Conservation (phyloP, 2,797 vertebrate genomes). For the Pelodytes ibericus region DNA sequence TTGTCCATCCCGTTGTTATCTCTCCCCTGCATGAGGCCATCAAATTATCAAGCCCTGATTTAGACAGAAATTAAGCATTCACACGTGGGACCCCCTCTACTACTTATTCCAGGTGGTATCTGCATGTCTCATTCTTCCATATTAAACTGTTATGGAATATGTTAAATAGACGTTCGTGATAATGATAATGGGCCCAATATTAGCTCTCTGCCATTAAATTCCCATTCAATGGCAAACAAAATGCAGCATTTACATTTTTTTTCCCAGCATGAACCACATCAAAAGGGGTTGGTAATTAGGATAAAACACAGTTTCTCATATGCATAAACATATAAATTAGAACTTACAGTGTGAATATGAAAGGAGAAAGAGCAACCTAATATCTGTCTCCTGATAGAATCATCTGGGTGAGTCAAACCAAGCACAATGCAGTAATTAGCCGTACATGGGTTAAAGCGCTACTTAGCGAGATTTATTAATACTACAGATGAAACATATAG, state of each 20-base stretch:
- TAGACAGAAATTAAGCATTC: too few species aligned
- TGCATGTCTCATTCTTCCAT: background rate
- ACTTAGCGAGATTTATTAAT: background rate
- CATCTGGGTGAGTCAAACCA: background rate
- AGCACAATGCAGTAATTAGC: constrained; percentile 11
- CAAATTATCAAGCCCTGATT: too few species aligned
- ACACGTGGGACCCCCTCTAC: background rate
- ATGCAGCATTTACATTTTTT: background rate
- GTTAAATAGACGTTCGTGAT: background rate
- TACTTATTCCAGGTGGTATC: background rate
- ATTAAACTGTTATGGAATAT: background rate
- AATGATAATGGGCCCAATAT: background rate
- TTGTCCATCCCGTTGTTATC: too few species aligned
- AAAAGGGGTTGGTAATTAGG: constrained; percentile 3
- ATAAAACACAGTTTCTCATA: background rate
- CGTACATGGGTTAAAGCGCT: background rate
- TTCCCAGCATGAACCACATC: background rate
- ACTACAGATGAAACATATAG: background rate
- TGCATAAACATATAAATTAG: constrained; percentile 3
- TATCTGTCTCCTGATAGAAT: background rate
- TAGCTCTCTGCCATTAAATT: background rate
- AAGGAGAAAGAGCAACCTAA: too few species aligned
- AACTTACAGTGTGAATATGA: background rate
- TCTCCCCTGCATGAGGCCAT: too few species aligned
- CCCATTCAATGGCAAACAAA: background rate